Evolutionary conservation across 2,797 vertebrate species (phyloP).

Genomic region (Macropus fuliginosus): DNA sequence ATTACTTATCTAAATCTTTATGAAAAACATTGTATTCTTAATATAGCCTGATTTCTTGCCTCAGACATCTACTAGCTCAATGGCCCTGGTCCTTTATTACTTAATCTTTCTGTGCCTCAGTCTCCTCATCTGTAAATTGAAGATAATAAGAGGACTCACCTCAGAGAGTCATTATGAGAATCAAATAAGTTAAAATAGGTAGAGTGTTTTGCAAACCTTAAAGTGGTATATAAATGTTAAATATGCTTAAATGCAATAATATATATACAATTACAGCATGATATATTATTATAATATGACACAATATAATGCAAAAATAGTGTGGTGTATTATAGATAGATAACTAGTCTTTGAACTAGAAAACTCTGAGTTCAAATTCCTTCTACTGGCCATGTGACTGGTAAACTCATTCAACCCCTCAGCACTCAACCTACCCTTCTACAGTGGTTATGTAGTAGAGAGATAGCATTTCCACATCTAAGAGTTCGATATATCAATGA

Average conservation of each 20-base stretch:
- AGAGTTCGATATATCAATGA: background rate
- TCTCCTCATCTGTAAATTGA: background rate
- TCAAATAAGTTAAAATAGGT: background rate
- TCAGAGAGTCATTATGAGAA: background rate
- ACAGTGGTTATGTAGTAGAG: background rate
- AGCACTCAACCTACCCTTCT: background rate
- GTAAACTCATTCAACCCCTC: background rate
- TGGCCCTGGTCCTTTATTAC: background rate
- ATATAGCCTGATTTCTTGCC: background rate
- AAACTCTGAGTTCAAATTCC: background rate
- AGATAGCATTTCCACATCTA: background rate
- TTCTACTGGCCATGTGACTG: background rate
- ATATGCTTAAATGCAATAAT: background rate
- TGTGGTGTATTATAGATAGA: background rate
- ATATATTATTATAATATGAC: background rate
- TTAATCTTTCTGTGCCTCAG: background rate
- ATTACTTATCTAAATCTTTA: slow-evolving; percentile 1
- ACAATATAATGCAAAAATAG: background rate
- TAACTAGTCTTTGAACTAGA: background rate
- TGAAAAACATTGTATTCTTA: background rate
- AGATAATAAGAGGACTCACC: background rate
- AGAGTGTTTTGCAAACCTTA: background rate
- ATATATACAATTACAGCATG: background rate
- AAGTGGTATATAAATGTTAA: background rate
- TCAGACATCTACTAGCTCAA: background rate